Evolutionary conservation across 2,113 vertebrate species (phyloP).

Genomic region (Gopherus evgoodei): DNA sequence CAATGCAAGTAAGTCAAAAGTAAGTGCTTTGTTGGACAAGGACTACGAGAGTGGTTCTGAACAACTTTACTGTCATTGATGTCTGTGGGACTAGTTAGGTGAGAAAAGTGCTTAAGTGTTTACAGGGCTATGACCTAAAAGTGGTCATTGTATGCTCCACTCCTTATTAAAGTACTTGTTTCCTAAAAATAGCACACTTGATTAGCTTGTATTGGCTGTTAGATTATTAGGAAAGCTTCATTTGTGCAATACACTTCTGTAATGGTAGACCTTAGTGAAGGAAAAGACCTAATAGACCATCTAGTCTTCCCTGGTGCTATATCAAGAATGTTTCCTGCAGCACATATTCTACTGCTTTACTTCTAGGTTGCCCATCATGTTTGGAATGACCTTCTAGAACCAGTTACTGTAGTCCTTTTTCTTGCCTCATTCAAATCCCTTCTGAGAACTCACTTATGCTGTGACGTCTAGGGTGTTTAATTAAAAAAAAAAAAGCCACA

Average conservation of each 20-base stretch:
- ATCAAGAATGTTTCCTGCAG: neutral
- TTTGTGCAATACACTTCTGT: neutral
- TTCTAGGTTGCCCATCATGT: neutral
- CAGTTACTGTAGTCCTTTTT: neutral
- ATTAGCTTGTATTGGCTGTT: neutral
- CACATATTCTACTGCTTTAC: neutral
- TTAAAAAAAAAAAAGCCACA: neutral
- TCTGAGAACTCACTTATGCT: neutral
- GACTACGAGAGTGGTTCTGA: neutral
- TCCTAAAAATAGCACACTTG: neutral
- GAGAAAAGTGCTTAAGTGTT: neutral
- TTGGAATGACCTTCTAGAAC: neutral
- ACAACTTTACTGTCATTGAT: neutral
- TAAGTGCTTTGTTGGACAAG: neutral
- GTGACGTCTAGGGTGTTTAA: neutral
- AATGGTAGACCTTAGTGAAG: neutral
- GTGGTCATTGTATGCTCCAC: neutral
- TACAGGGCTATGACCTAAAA: neutral
- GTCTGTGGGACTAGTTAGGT: neutral
- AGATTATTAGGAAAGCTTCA: neutral
- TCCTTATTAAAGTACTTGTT: neutral
- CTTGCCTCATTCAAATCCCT: neutral
- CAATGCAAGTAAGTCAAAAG: neutral
- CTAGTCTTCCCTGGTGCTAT: neutral
- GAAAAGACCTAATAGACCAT: neutral